Conservation (phyloP, 2,888 invertebrate species). For the Hypena proboscidalis region DNA sequence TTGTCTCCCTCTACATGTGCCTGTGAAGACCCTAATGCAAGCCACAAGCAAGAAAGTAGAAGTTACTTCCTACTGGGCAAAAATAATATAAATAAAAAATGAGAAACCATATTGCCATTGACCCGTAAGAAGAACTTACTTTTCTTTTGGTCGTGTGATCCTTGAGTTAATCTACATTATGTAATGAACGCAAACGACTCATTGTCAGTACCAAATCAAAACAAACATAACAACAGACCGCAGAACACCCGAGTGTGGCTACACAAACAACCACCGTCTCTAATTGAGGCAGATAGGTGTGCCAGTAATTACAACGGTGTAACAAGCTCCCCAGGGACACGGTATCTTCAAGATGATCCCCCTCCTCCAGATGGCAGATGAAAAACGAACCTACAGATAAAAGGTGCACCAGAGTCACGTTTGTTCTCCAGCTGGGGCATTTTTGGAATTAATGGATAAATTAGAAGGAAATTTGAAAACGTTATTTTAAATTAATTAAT, state of each 20-base stretch:
- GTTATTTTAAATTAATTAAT: too few relatives aligned
- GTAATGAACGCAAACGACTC: too few relatives aligned
- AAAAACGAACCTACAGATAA: slow-evolving; percentile 59
- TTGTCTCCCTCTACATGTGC: too few relatives aligned
- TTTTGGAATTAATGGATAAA: not conserved
- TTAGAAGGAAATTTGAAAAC: too few relatives aligned
- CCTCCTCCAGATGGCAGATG: slow-evolving; percentile 57
- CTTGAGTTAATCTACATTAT: too few relatives aligned
- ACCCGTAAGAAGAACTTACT: too few relatives aligned
- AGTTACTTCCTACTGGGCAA: too few relatives aligned
- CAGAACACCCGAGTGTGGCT: slow-evolving; percentile 11
- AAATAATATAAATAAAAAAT: too few relatives aligned
- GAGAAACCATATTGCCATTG: too few relatives aligned
- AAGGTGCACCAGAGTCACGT: slow-evolving; percentile 10
- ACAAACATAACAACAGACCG: not conserved
- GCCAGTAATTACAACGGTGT: slow-evolving; percentile 73
- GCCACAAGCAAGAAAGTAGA: too few relatives aligned
- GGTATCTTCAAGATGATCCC: slow-evolving; percentile 44
- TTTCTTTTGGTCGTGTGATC: too few relatives aligned
- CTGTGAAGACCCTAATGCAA: too few relatives aligned
- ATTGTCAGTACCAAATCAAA: not conserved
- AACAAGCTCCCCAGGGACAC: slow-evolving; percentile 71
- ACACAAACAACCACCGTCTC: slow-evolving; percentile 62
- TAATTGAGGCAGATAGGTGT: slow-evolving; percentile 78
- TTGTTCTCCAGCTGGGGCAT: slow-evolving; percentile 7